Base-by-base conservation (phyloP, 1,140 invertebrate genomes). In the Ips typographus region DNA sequence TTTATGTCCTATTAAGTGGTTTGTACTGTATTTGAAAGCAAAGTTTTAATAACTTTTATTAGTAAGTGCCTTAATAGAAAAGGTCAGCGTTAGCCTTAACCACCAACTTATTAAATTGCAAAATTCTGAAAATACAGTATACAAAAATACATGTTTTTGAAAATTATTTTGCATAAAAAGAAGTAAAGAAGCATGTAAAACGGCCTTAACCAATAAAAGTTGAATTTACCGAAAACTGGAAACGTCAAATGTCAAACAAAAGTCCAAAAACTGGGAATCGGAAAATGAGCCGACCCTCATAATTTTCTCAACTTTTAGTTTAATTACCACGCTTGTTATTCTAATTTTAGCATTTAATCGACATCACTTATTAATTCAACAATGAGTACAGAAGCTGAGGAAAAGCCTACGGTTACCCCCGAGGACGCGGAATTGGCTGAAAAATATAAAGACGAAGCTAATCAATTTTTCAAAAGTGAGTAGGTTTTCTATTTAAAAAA, bases 401-500 rank as follows among this genome's bases (percentile, higher is more conserved):
- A 67, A 53, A 56, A 59, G 43, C 61, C 44, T 49, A 37, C 22
- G 22, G 55, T 66, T 43, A 58, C 65, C 6, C 71, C 77, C 47
- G 82, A 85, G 75, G 78, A 83, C 71, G 76, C 79, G 36, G 76
- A 83, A 65, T 81, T 82, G 76, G 92, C 93, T 5, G 91, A 93
- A 81, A 84, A 88, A 75, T 84, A 89, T 64, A 96, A 95, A 84
- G 88, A 91, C 77, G 84, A 91, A 78, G 94, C 93, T 7, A 96
- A 96, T 82, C 86, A 89, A 76, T 89, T 84, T 79, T 94, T 95
- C 79, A 94, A 95, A 87, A 90, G 93, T 94, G 85, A 83, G 84
- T 82, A 5, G 47, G 8, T 49, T 37, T 1, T 36, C 1, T 8
- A 2, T 61, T 47, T 47, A 22, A 22, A 22, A 47, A 8, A 22